Conservation (phyloP, 1,140 invertebrate genomes). For the Rhynchophorus ferrugineus region DNA sequence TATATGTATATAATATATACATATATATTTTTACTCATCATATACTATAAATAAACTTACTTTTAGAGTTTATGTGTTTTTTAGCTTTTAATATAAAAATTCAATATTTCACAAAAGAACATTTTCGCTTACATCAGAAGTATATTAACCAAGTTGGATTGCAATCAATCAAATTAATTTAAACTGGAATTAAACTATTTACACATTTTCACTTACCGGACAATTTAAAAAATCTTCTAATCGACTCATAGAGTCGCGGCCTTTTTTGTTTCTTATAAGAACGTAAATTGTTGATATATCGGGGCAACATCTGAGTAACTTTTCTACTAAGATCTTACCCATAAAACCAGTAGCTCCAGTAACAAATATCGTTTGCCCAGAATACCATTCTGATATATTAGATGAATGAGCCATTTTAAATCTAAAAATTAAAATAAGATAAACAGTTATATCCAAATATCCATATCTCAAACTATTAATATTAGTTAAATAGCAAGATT, state of each 20-base stretch:
- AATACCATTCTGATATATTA: constrained; percentile 28
- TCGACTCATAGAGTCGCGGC: constrained; percentile 42
- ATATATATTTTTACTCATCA: too few species aligned
- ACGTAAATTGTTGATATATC: constrained; percentile 59
- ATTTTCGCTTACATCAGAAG: too few species aligned
- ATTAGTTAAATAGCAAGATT: too few species aligned
- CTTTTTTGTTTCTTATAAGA: constrained; percentile 62
- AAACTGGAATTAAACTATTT: too few species aligned
- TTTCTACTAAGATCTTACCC: constrained; percentile 83
- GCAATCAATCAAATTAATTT: too few species aligned
- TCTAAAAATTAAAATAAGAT: not conserved
- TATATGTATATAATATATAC: too few species aligned
- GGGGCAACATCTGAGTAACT: constrained; percentile 63
- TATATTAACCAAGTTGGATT: too few species aligned
- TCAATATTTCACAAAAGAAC: too few species aligned
- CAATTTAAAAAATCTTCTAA: constrained; percentile 37
- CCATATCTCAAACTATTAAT: too few species aligned
- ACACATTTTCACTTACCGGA: constrained; percentile 42
- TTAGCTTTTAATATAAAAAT: too few species aligned
- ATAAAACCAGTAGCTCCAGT: constrained; percentile 74
- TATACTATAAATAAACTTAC: too few species aligned
- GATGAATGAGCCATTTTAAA: constrained; percentile 4
- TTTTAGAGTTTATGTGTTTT: too few species aligned
- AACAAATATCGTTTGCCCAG: constrained; percentile 49
- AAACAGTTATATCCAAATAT: not conserved